Evolutionary conservation across 2,888 invertebrate genomes (phyloP).

Genomic region (Tridacna crocea): DNA sequence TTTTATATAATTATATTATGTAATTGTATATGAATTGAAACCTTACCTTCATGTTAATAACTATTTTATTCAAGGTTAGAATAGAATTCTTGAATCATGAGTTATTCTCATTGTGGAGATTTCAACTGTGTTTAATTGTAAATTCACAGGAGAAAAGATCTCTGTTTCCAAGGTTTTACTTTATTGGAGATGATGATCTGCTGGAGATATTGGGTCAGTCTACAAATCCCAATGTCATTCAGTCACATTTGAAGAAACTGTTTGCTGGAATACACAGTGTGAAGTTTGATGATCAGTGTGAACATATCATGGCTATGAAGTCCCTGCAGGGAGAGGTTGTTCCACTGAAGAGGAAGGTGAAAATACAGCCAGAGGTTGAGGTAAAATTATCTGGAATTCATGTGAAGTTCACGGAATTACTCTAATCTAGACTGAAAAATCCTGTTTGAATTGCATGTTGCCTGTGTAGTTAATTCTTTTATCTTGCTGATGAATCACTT

Average conservation of each 20-base stretch:
- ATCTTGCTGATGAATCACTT: too few relatives aligned
- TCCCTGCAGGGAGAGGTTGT: conserved; percentile 91
- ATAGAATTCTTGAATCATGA: too few relatives aligned
- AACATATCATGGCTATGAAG: conserved; percentile 89
- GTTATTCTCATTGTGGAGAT: too few relatives aligned
- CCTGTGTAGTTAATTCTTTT: too few relatives aligned
- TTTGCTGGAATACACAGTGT: conserved; percentile 90
- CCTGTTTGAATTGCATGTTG: too few relatives aligned
- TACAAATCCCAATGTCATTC: conserved; percentile 94
- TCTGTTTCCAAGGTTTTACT: conserved; percentile 97
- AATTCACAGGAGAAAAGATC: conserved; percentile 93
- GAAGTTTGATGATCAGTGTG: conserved; percentile 87
- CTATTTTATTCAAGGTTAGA: too few relatives aligned
- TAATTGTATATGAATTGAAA: too few relatives aligned
- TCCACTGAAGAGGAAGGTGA: conserved; percentile 88
- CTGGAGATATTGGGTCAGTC: conserved; percentile 97
- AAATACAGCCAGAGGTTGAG: conserved; percentile 91
- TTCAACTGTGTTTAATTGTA: too few relatives aligned
- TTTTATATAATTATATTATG: too few relatives aligned
- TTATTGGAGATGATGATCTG: conserved; percentile 98
- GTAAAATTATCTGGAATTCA: conserved; percentile 83
- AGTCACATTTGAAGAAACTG: conserved; percentile 97
- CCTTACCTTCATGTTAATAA: too few relatives aligned
- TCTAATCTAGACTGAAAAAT: too few relatives aligned
- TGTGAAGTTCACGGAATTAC: neutral